Base-by-base conservation (phyloP, 2,797 vertebrate species). In the Lerista edwardsae region DNA sequence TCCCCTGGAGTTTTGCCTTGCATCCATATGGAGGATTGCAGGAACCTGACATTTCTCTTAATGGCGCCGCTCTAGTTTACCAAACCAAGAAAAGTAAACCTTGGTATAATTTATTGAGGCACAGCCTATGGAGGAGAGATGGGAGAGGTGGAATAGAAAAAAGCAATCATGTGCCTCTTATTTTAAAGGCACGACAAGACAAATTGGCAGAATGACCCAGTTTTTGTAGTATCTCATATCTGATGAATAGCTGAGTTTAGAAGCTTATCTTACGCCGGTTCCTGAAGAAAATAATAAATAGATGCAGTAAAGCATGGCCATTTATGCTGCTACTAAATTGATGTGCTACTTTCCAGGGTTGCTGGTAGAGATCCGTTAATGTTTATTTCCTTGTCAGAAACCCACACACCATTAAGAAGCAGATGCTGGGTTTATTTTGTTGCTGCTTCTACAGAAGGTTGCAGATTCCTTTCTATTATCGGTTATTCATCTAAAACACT, bases 321-420 rank as follows among this genome's bases (percentile, higher is more conserved):
- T 92, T 93, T 91, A 83, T 90, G 90, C 55, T 91, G 77, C 74
- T 86, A 78, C 84, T 88, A 89, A 93, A 95, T 65, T 87, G 88
- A 92, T 93, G 90, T 79, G 81, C 89, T 88, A 83, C 87, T 89
- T 92, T 94, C 87, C 80, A 64, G 76, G 84, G 89, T 82, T 93
- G 80, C 81, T 89, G 88, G 88, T 91, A 82, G 85, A 93, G 83
- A 92, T 84, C 86, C 75, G 89, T 93, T 93, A 94, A 92, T 89
- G 91, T 94, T 92, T 91, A 89, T 92, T 93, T 91, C 89, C 87
- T 90, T 92, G 92, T 94, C 87, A 91, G 88, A 90, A 92, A 82
- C 74, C 57, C 89, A 94, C 84, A 90, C n/a, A 80, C 68, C 91
- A 93, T 93, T 92, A 91, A 88, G 84, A 86, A 94, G 88, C 88